Conservation (phyloP, 2,797 vertebrate species). For the Rhynchonycteris naso region DNA sequence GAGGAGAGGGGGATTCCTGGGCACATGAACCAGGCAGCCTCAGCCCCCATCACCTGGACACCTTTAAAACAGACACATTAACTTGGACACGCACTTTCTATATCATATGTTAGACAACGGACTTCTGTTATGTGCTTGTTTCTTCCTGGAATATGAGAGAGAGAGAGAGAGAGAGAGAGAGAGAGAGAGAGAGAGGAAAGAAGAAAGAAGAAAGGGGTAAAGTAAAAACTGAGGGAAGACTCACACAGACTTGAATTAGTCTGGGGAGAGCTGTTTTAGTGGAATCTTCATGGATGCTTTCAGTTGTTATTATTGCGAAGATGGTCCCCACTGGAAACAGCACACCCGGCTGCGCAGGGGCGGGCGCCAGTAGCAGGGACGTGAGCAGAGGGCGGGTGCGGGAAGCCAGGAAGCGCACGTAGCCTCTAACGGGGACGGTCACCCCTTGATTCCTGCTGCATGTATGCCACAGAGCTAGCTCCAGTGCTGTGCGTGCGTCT, state of each 20-base stretch:
- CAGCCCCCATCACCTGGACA: too few species aligned
- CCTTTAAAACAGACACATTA: neutral
- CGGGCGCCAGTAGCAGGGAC: neutral
- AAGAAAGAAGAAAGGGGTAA: neutral
- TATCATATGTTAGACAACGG: neutral
- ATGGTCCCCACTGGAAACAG: accelerated
- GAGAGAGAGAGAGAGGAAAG: neutral
- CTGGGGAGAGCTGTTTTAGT: neutral
- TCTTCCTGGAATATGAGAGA: neutral
- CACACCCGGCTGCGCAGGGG: too few species aligned
- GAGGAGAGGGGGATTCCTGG: neutral
- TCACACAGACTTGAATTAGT: neutral
- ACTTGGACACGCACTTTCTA: neutral
- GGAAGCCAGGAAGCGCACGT: accelerated
- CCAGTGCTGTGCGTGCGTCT: neutral
- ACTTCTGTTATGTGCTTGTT: neutral
- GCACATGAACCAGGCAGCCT: neutral
- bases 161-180: neutral
- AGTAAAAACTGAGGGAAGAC: neutral
- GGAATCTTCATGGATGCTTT: neutral
- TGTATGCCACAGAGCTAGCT: accelerated
- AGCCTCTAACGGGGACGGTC: neutral
- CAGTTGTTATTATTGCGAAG: neutral
- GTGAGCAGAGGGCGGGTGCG: neutral
- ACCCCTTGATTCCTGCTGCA: neutral